Evolutionary conservation across 1,140 invertebrate species (phyloP).

Genomic region (Zaprionus camerounensis): DNA sequence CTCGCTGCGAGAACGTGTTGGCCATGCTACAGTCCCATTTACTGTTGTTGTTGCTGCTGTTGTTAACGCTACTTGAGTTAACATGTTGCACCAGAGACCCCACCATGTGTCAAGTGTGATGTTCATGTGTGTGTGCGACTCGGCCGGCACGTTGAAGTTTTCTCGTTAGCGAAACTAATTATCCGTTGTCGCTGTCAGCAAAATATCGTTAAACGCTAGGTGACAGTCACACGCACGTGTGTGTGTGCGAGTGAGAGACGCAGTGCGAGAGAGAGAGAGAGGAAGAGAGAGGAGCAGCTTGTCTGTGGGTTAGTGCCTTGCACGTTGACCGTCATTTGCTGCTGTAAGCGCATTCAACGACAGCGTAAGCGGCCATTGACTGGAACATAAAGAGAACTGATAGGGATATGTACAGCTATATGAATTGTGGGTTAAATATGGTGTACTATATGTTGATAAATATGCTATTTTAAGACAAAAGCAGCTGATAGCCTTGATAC

Average conservation of each 20-base stretch:
- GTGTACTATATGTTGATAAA: background rate
- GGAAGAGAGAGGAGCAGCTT: background rate
- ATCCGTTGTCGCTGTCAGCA: constrained; percentile 82
- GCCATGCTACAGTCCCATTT: constrained; percentile 30
- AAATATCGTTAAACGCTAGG: constrained; percentile 80
- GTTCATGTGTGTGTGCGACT: constrained; percentile 17
- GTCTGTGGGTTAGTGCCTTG: background rate
- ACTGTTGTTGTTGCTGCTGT: constrained; percentile 25
- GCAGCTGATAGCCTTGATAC: background rate
- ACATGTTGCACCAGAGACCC: constrained; percentile 73
- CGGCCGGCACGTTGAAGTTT: constrained; percentile 71
- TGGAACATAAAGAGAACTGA: constrained; percentile 16
- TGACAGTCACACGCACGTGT: constrained; percentile 54
- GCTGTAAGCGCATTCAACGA: constrained; percentile 13
- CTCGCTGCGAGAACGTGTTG: constrained; percentile 50
- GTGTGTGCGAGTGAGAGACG: constrained; percentile 1
- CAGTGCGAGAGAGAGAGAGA: constrained; percentile 1
- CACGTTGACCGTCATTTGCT: constrained; percentile 41
- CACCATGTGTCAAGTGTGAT: constrained; percentile 60
- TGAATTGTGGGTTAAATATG: background rate
- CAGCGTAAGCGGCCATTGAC: constrained; percentile 34
- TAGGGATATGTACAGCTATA: background rate
- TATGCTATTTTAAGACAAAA: background rate
- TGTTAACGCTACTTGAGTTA: constrained; percentile 68
- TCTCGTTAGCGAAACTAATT: constrained; percentile 82